Conservation (phyloP, 1,140 invertebrate species). For the Drosophila arawakana region DNA sequence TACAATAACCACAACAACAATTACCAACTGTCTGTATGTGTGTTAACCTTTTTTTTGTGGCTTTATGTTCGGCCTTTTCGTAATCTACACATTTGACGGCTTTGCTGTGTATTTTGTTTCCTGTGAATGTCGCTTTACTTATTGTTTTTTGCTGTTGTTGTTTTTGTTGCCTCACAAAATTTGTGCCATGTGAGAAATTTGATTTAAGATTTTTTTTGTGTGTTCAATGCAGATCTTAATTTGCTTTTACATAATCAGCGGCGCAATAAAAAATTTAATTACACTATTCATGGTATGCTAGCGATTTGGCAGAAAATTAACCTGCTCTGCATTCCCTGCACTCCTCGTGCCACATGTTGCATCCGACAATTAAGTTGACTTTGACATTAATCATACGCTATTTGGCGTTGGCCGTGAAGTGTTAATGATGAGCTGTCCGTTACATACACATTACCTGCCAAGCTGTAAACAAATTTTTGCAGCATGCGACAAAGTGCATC, state of each 20-base stretch:
- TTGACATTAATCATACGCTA: conserved; percentile 55
- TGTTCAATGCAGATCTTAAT: conserved; percentile 34
- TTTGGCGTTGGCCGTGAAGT: conserved; percentile 46
- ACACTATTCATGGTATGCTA: conserved; percentile 20
- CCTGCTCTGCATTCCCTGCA: background rate
- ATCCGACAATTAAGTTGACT: conserved; percentile 39
- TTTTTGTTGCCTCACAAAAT: conserved; percentile 17
- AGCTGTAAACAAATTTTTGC: conserved; percentile 36
- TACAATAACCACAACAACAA: conserved; percentile 15
- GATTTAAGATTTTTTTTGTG: conserved; percentile 44
- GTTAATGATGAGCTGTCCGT: conserved; percentile 46
- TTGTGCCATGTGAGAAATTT: conserved; percentile 56
- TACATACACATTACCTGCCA: conserved; percentile 14
- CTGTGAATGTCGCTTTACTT: conserved; percentile 30
- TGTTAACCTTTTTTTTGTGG: conserved; percentile 45
- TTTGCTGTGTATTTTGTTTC: conserved; percentile 39
- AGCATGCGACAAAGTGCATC: conserved; percentile 11
- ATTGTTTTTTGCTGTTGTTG: conserved; percentile 28
- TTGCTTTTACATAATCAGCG: conserved; percentile 47
- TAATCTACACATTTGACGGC: conserved; percentile 23
- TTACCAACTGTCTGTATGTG: conserved; percentile 29
- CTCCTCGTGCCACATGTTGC: background rate
- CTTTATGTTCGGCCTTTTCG: conserved; percentile 33
- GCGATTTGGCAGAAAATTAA: conserved; percentile 11
- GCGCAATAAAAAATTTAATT: conserved; percentile 48